Evolutionary conservation across 2,888 invertebrate species (phyloP).

Genomic region (Meganola albula): DNA sequence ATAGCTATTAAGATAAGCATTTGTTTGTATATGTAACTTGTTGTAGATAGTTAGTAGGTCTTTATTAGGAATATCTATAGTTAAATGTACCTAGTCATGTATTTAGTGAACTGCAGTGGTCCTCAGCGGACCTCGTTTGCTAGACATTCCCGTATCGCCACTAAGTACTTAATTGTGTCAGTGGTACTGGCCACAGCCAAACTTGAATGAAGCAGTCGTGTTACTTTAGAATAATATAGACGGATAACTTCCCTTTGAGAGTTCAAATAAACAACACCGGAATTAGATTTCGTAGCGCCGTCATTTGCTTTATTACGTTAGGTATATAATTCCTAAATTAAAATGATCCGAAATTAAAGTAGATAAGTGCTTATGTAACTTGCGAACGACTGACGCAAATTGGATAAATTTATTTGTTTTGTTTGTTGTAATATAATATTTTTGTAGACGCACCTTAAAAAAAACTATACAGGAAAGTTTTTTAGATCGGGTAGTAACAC

Average conservation of each 20-base stretch:
- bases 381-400: no score
- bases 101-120: slow-evolving; percentile 29
- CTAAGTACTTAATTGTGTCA: slow-evolving; percentile 51
- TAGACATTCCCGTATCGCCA: slow-evolving; percentile 27
- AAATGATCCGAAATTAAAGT: no score
- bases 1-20: slow-evolving; percentile 27
- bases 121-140: slow-evolving; percentile 23
- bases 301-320: no score
- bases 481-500: no score
- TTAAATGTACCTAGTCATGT: slow-evolving; percentile 31
- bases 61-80: slow-evolving; percentile 25
- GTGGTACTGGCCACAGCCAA: slow-evolving; percentile 30
- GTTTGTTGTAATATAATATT: no score
- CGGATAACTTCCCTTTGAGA: slow-evolving; percentile 19
- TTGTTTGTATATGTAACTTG: slow-evolving; percentile 23
- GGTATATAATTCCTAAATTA: no score
- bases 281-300: no score
- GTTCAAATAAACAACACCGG: no score
- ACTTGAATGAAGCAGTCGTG: slow-evolving; percentile 43
- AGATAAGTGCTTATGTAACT: no score
- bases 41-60: slow-evolving; percentile 18
- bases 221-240: slow-evolving; percentile 23
- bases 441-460: no score
- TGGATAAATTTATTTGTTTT: no score
- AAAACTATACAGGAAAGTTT: no score